Evolutionary conservation across 2,888 invertebrate species (phyloP).

Genomic region (Eristalinus aeneus): DNA sequence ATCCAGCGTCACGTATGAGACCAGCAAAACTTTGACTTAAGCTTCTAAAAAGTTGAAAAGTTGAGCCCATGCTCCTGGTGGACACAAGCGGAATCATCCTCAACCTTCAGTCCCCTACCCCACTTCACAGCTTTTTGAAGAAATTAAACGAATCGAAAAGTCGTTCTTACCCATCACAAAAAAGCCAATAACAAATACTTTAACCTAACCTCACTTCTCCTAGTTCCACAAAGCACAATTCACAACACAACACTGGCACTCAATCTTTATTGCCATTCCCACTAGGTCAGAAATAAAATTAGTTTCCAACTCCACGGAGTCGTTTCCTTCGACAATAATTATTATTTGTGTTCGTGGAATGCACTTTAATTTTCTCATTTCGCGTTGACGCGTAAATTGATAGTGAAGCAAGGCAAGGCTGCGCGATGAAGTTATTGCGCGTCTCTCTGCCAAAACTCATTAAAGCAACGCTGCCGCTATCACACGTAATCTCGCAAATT

Average conservation of each 20-base stretch:
- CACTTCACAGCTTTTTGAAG: no score
- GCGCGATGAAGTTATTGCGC: neutral
- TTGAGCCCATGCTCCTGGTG: no score
- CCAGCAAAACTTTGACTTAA: no score
- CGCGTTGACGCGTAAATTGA: neutral
- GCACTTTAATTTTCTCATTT: neutral
- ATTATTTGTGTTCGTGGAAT: neutral
- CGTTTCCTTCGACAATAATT: neutral
- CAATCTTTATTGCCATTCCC: neutral
- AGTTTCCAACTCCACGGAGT: neutral
- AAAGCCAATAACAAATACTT: no score
- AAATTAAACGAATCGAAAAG: no score
- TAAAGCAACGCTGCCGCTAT: neutral
- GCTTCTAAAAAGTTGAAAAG: no score
- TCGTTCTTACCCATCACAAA: no score
- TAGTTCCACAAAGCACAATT: no score
- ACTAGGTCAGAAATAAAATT: neutral
- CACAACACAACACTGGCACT: neutral
- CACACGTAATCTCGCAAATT: neutral
- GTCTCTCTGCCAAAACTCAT: neutral
- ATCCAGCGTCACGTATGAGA: no score
- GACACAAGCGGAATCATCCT: no score
- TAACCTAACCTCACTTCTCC: no score
- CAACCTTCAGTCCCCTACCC: no score
- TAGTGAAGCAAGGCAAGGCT: neutral